A percentile compares a stretch with the other conserved stretches of the same genome.
Conservation (phyloP, 1,140 invertebrate genomes). For the Zeugodacus cucurbitae region DNA sequence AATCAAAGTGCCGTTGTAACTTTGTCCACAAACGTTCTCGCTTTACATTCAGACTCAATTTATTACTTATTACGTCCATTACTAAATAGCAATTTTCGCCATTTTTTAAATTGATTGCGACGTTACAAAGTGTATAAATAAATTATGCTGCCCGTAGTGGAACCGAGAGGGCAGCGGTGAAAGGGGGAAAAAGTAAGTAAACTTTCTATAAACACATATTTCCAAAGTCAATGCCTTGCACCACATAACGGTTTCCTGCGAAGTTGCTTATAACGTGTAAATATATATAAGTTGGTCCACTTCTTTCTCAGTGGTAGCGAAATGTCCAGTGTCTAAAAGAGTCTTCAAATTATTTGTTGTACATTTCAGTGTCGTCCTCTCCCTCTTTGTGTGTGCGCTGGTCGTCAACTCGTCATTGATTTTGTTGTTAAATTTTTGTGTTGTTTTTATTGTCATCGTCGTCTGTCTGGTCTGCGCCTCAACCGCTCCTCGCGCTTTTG, state of each 20-base stretch:
- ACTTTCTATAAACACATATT: not conserved
- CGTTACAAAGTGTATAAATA: not conserved
- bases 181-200: too few species aligned
- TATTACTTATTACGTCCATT: not conserved
- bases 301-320: not conserved
- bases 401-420: not conserved
- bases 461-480: not conserved
- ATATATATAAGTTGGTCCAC: not conserved
- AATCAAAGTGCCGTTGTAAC: too few species aligned
- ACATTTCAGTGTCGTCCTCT: not conserved
- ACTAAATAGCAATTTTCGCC: not conserved
- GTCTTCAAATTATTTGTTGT: not conserved
- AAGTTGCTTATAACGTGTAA: not conserved
- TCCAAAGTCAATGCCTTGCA: not conserved
- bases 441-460: not conserved
- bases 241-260: not conserved
- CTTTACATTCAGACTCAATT: not conserved
- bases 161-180: not conserved
- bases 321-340: not conserved
- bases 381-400: too few species aligned
- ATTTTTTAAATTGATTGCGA: not conserved
- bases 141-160: not conserved
- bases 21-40: not conserved
- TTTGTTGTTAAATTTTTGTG: not conserved
- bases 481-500: too few species aligned